Base-by-base conservation (phyloP, 2,113 vertebrate genomes). In the Rostratula benghalensis region DNA sequence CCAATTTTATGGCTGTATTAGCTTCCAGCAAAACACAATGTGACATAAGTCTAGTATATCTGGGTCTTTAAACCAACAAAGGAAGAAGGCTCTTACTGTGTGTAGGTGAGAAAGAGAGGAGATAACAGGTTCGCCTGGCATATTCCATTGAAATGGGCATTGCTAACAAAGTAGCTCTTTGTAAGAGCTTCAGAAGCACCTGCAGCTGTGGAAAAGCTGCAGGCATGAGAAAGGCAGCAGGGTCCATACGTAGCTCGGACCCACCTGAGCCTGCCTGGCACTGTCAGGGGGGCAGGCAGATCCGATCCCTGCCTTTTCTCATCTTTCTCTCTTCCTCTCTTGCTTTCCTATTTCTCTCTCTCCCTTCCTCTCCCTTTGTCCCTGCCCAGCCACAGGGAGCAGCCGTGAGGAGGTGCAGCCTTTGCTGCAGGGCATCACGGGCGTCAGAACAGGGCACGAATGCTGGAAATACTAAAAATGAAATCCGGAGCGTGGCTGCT, bases 181-280 rank as follows among this genome's bases (percentile, higher is more conserved):
- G 80, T 89, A 48, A 87, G 61, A 54, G 61, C 85, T 93, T 95
- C 80, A 92, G 70, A 95, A 94, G 22, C 79, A 79, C 61, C 71
- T 91, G 91, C 68, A 61, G 54, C 43, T 1, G 1, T 56, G 59
- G 35, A 68, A 77, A 80, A 93, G 53, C 35, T 78, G 10, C 53
- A 76, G 53, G 27, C 56, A 48, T 7, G 39, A 75, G 53, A 64
- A 88, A 71, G 33, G 30, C 76, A 79, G 65, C 9, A 67, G 56
- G 43, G 43, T 64, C 18, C 64, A 0, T 33, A 9, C 43, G n/a
- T 43, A 35, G 6, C 37, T 76, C 15, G 30, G 60, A 84, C 48
- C 28, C 74, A 39, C 56, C 30, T 65, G 67, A 51, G 76, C 37
- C 69, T 88, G 27, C 48, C 18, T 4, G 1, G 59, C 2, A 0